Evolutionary conservation across 2,797 vertebrate genomes (phyloP).

Genomic region (Xerus rutilus): DNA sequence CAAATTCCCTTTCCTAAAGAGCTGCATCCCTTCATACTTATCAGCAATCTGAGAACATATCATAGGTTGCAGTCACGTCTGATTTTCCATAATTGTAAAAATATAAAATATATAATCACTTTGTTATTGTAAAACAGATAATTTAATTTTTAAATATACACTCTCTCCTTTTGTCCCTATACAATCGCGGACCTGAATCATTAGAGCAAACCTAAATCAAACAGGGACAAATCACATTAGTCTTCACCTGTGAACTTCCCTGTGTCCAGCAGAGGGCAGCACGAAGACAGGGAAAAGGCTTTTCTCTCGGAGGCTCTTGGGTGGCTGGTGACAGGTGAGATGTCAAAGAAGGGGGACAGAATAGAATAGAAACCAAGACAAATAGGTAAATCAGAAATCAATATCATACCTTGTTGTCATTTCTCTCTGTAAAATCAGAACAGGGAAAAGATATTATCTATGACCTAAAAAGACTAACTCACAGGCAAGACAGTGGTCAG

Average conservation of each 20-base stretch:
- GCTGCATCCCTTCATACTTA: background rate
- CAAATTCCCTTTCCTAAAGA: background rate
- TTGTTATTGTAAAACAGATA: background rate
- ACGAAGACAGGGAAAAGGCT: background rate
- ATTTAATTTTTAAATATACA: background rate
- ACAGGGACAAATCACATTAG: accelerated
- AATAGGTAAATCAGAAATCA: background rate
- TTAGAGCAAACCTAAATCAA: background rate
- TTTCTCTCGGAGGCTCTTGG: accelerated
- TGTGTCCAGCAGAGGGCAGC: constrained; percentile 69
- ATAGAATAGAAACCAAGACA: background rate
- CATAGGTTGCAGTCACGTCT: background rate
- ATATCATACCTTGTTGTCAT: background rate
- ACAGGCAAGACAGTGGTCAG: too few relatives aligned
- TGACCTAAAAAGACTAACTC: background rate
- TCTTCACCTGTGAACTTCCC: background rate
- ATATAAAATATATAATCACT: background rate
- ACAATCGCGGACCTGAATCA: background rate
- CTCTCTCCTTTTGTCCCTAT: background rate
- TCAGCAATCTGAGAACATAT: background rate
- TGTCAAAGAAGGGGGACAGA: background rate
- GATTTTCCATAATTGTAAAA: background rate
- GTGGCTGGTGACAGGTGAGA: accelerated
- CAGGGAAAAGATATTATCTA: background rate
- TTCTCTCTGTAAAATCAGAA: background rate